Evolutionary conservation across 1,140 invertebrate genomes (phyloP).

Genomic region (Argopecten irradians): DNA sequence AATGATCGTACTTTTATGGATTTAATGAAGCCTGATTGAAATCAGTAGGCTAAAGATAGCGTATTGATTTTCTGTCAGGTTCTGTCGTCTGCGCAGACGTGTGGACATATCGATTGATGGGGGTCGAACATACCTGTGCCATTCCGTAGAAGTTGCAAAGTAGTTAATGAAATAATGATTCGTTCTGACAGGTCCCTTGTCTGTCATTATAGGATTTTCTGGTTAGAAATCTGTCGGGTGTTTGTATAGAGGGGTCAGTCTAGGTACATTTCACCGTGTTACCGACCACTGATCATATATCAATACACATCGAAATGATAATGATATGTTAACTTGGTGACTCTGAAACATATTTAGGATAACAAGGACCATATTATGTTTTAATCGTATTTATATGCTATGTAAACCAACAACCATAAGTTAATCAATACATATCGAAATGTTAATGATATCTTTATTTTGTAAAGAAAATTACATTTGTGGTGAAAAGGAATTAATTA

Average conservation of each 20-base stretch:
- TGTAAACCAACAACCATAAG: too few species aligned
- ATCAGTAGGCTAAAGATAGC: not conserved
- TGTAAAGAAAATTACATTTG: too few species aligned
- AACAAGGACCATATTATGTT: too few species aligned
- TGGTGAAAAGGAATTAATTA: too few species aligned
- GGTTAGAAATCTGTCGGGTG: not conserved
- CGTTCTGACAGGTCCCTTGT: not conserved
- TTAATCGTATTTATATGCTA: too few species aligned
- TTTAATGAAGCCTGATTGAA: not conserved
- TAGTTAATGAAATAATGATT: not conserved
- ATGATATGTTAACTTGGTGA: too few species aligned
- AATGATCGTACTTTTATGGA: not conserved
- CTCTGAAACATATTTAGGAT: too few species aligned
- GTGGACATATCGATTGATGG: not conserved
- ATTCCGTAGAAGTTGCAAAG: not conserved
- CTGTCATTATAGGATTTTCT: not conserved
- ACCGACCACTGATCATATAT: not conserved
- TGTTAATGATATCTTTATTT: too few species aligned
- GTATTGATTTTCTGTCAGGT: not conserved
- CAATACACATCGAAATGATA: not conserved
- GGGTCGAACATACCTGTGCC: not conserved
- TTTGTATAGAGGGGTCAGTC: not conserved
- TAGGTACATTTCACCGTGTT: not conserved
- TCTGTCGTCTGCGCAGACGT: not conserved
- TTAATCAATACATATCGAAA: too few species aligned